Evolutionary conservation across 2,888 invertebrate genomes (phyloP).

Genomic region (Xylophagus ater): DNA sequence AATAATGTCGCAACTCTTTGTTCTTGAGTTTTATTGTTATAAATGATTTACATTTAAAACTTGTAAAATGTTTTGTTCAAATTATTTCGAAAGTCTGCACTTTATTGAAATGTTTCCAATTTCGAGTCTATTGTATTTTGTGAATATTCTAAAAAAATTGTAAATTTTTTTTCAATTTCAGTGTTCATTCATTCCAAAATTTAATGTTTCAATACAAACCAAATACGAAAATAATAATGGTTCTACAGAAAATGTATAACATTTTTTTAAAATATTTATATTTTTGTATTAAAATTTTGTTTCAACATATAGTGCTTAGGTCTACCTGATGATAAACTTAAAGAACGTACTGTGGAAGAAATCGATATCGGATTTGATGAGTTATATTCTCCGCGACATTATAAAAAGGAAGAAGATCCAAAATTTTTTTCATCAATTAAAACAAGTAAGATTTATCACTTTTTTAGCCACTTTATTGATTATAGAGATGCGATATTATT

Average conservation of each 20-base stretch:
- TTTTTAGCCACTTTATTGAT: too few relatives aligned
- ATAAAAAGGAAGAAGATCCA: constrained; percentile 82
- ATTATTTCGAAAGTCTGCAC: too few relatives aligned
- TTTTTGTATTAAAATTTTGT: constrained; percentile 2
- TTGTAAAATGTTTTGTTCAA: too few relatives aligned
- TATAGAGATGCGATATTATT: too few relatives aligned
- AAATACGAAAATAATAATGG: constrained; percentile 85
- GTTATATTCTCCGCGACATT: constrained; percentile 64
- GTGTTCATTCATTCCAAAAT: constrained; percentile 85
- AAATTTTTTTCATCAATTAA: constrained; percentile 71
- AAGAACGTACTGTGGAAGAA: constrained; percentile 61
- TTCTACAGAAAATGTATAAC: constrained; percentile 66
- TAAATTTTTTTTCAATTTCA: constrained; percentile 44
- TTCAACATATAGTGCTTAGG: constrained; percentile 55
- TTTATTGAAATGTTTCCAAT: too few relatives aligned
- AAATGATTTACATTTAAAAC: too few relatives aligned
- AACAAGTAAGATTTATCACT: constrained; percentile 50
- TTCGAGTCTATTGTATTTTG: too few relatives aligned
- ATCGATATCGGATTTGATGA: constrained; percentile 85
- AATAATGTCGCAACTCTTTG: too few relatives aligned
- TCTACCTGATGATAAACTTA: constrained; percentile 59
- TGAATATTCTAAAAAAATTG: too few relatives aligned
- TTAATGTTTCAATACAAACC: constrained; percentile 75
- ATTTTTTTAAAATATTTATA: background rate
- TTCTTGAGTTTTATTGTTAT: too few relatives aligned